These are phyloP conservation scores for Sebastes reedi DNA, from an alignment of 2,797 vertebrate genomes.

Conservation along the genomic window DNA sequence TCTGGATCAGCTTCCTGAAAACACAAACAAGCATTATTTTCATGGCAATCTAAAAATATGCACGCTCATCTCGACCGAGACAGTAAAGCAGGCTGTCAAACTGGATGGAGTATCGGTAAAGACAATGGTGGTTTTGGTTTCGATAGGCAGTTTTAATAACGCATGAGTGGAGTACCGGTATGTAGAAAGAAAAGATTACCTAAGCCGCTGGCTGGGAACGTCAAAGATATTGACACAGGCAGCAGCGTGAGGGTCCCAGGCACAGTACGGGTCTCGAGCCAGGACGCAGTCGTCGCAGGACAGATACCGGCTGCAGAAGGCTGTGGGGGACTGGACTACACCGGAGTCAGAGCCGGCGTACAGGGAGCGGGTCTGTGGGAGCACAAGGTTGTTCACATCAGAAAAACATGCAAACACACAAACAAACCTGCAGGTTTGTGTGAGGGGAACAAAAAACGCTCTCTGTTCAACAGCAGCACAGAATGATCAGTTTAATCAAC, in stretches of 20 bases:
- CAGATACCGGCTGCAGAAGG: slow-evolving; percentile 89
- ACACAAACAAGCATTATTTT: slow-evolving; percentile 31
- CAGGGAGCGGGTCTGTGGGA: slow-evolving; percentile 81
- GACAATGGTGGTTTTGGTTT: slow-evolving; percentile 6
- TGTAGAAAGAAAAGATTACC: slow-evolving; percentile 74
- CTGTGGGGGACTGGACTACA: slow-evolving; percentile 91
- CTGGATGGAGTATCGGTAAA: slow-evolving; percentile 10
- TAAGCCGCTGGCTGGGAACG: slow-evolving; percentile 32
- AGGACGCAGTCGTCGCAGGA: slow-evolving; percentile 91
- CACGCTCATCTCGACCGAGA: not conserved
- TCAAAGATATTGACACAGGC: slow-evolving; percentile 84
- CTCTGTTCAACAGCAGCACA: too few species aligned
- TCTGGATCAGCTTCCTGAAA: slow-evolving; percentile 90
- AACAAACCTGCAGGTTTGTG: too few species aligned
- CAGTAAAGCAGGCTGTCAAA: slow-evolving; percentile 35
- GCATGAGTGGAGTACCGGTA: slow-evolving; percentile 1
- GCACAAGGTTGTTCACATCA: slow-evolving; percentile 34
- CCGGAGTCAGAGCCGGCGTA: slow-evolving; percentile 92
- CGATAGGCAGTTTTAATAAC: not conserved
- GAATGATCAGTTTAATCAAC: too few species aligned
- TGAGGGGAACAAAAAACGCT: too few species aligned
- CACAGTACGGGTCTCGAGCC: slow-evolving; percentile 94
- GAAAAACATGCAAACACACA: not conserved
- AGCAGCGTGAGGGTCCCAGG: slow-evolving; percentile 83
- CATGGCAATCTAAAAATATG: not conserved